Conservation (phyloP, 2,888 invertebrate genomes). For the Mythimna albipuncta region DNA sequence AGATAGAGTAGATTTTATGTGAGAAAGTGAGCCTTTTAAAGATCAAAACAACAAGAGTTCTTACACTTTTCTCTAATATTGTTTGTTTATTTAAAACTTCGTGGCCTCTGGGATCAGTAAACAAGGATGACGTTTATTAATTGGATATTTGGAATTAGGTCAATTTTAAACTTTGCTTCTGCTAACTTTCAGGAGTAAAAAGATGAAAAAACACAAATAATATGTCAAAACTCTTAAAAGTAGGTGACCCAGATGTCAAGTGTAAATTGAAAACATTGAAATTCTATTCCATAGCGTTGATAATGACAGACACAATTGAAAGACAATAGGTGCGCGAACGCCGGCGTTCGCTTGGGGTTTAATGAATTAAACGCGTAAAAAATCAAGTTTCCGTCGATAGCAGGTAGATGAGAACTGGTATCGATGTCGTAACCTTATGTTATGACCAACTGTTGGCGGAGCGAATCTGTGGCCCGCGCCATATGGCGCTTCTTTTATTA, state of each 20-base stretch:
- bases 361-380: slow-evolving; percentile 45
- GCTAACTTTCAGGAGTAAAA: slow-evolving; percentile 40
- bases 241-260: slow-evolving; percentile 60
- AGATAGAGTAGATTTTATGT: slow-evolving; percentile 10
- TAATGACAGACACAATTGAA: too few species aligned
- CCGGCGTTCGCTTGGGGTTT: too few species aligned
- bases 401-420: slow-evolving; percentile 62
- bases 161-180: slow-evolving; percentile 51
- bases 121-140: slow-evolving; percentile 51
- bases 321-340: too few species aligned
- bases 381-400: slow-evolving; percentile 46
- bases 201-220: slow-evolving; percentile 58
- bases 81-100: slow-evolving; percentile 52
- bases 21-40: slow-evolving; percentile 15
- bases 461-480: slow-evolving; percentile 82
- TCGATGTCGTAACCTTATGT: slow-evolving; percentile 55
- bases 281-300: slow-evolving; percentile 33
- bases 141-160: slow-evolving; percentile 44
- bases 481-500: slow-evolving; percentile 83
- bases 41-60: slow-evolving; percentile 27
- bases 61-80: slow-evolving; percentile 28
- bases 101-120: slow-evolving; percentile 33
- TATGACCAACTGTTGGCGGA: slow-evolving; percentile 76
- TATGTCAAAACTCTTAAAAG: slow-evolving; percentile 49
- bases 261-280: slow-evolving; percentile 39